Conservation (phyloP, 2,797 vertebrate genomes). For the Rhinella marina region DNA sequence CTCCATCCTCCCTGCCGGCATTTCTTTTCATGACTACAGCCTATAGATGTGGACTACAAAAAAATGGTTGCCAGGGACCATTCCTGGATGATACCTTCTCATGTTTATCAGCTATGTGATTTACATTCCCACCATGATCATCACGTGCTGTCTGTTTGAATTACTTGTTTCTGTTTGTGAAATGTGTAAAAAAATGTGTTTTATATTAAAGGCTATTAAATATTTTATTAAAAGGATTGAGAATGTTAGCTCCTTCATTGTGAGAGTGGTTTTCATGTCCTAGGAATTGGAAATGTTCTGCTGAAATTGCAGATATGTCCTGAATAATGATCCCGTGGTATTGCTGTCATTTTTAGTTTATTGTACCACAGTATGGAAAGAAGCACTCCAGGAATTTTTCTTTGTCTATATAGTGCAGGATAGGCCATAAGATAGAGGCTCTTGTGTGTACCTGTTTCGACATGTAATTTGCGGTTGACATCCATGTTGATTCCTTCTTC, state of each 20-base stretch:
- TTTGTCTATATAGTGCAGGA: no score
- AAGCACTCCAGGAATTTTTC: no score
- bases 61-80: neutral
- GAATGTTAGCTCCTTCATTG: slow-evolving; percentile 15
- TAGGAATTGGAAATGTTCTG: slow-evolving; percentile 22
- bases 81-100: neutral
- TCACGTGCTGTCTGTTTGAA: neutral
- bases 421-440: no score
- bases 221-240: slow-evolving; percentile 21
- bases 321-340: slow-evolving; percentile 13
- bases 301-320: slow-evolving; percentile 12
- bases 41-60: neutral
- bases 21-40: no score
- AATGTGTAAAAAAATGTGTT: slow-evolving; percentile 3
- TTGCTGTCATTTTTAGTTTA: neutral
- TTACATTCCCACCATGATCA: neutral
- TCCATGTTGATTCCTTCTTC: no score
- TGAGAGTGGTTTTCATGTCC: slow-evolving; percentile 32
- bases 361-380: neutral
- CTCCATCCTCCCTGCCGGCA: no score
- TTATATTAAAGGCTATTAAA: slow-evolving; percentile 42
- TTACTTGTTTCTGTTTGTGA: neutral
- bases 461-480: no score
- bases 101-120: neutral
- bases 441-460: no score